Base-by-base conservation (phyloP, 2,888 invertebrate genomes). In the Diplolepis rosae region DNA sequence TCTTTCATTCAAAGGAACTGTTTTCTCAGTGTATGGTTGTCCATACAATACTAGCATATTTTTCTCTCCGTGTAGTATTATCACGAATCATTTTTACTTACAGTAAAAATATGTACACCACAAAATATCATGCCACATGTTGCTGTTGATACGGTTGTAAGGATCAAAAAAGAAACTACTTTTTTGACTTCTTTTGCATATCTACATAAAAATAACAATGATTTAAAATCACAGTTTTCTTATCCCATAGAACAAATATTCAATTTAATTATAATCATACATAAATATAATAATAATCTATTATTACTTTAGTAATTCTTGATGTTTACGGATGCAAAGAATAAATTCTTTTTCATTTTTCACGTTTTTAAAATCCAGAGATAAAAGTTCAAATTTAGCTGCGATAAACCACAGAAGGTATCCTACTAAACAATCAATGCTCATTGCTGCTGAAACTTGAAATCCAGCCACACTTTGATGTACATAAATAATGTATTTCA, bases 381-480 rank as follows among this genome's bases (percentile, higher is more conserved):
- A 39, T 24, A 61, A 39, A 5, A 61, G n/a, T 11, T 61, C 39
- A 13, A 61, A 61, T 27, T 39, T 61, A n/a, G 39, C 61, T 11
- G 61, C 61, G n/a, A 61, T 13, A 24, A 61, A 61, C 61, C 39
- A 61, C n/a, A 61, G 24, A 13, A 61, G 18, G 24, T 39, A 61
- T n/a, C 61, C 61, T 0, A 61, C 35, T 39, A 61, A 39, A 39
- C 39, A 61, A n/a, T 61, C 61, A 39, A 61, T 13, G 15, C 61
- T 61, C 39, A 61, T 24, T 24, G 61, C 61, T 9, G 61, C 61
- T 61, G 39, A 61, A 39, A 61, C 61, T 61, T 61, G 61, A 61
- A 61, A 61, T 13, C 61, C 61, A 39, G 35, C n/a, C 9, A 61
- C 13, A 39, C n/a, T 61, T 27, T 61, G 61, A 24, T 61, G 61